phyloP scores from a whole-genome alignment of 2,888 invertebrate species.

The Drosophila pseudotalamancana region DNA sequence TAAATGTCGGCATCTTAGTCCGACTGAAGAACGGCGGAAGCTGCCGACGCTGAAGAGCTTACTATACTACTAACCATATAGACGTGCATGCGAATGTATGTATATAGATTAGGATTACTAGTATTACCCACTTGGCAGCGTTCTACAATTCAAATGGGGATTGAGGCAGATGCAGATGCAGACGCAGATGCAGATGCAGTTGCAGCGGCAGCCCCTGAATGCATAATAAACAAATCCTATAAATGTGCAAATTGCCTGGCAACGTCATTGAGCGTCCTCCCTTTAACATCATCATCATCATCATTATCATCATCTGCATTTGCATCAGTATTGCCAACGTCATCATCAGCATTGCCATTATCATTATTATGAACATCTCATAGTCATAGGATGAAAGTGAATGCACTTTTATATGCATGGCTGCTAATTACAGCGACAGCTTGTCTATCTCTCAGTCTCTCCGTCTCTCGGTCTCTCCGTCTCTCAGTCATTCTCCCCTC shows the following conservation, averaged over 20 bases:
- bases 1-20: constrained; percentile 46
- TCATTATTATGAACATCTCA: constrained; percentile 48
- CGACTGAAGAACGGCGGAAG: constrained; percentile 26
- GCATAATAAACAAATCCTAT: constrained; percentile 75
- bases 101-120: constrained; percentile 52
- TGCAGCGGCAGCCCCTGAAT: constrained; percentile 20
- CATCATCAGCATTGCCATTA: constrained; percentile 14
- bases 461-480: constrained; percentile 1
- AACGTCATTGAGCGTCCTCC: constrained; percentile 62
- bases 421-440: constrained; percentile 75
- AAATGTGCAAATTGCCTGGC: constrained; percentile 71
- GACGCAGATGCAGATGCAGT: not conserved
- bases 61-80: constrained; percentile 23
- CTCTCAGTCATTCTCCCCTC: not conserved
- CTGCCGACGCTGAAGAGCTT: constrained; percentile 48
- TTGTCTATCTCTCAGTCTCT: constrained; percentile 57
- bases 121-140: constrained; percentile 66
- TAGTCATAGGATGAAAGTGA: constrained; percentile 68
- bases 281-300: constrained; percentile 3
- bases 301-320: no score
- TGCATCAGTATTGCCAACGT: constrained; percentile 21
- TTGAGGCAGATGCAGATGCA: constrained; percentile 10
- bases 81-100: constrained; percentile 9
- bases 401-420: constrained; percentile 76
- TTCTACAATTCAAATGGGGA: constrained; percentile 36